These are phyloP conservation scores for Myathropa florea DNA, from an alignment of 2,888 invertebrate species.

Conservation along the genomic window DNA sequence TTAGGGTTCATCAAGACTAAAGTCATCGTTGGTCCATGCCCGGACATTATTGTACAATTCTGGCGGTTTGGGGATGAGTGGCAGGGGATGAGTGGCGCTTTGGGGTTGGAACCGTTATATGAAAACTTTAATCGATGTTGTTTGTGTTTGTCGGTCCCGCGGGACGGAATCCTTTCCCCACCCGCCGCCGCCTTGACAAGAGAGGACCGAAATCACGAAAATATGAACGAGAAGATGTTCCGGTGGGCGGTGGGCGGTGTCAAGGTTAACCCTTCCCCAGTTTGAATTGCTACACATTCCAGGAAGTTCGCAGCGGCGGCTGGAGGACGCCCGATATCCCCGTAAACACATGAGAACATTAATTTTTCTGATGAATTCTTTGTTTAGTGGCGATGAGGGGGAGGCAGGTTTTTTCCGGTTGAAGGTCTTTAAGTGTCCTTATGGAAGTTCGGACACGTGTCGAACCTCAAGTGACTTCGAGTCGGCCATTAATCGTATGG, in stretches of 20 bases:
- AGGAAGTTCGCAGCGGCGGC: conserved; percentile 1
- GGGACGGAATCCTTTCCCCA: conserved; percentile 4
- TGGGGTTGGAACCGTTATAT: conserved; percentile 25
- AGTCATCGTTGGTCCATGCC: conserved; percentile 46
- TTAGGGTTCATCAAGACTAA: conserved; percentile 65
- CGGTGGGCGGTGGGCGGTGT: not conserved
- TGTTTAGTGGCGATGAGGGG: not conserved
- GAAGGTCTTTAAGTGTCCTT: not conserved
- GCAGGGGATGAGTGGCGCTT: not conserved
- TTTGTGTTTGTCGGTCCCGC: conserved; percentile 62
- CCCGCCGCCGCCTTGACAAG: not conserved
- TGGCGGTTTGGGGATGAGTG: not conserved
- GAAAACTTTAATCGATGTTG: conserved; percentile 65
- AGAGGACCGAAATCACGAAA: conserved; percentile 35
- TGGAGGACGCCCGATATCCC: conserved; percentile 20
- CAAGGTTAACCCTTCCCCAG: conserved; percentile 41
- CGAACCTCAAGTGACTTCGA: conserved; percentile 46
- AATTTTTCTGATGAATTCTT: conserved; percentile 54
- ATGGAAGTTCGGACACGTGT: conserved; percentile 34
- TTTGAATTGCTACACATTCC: conserved; percentile 33
- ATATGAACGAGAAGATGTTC: not conserved
- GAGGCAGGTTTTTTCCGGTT: not conserved
- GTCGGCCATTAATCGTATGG: conserved; percentile 50
- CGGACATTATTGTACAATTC: conserved; percentile 55
- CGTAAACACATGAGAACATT: conserved; percentile 51